These are phyloP conservation scores for Netelia virgata DNA, from an alignment of 2,888 invertebrate species.

Conservation along the genomic window DNA sequence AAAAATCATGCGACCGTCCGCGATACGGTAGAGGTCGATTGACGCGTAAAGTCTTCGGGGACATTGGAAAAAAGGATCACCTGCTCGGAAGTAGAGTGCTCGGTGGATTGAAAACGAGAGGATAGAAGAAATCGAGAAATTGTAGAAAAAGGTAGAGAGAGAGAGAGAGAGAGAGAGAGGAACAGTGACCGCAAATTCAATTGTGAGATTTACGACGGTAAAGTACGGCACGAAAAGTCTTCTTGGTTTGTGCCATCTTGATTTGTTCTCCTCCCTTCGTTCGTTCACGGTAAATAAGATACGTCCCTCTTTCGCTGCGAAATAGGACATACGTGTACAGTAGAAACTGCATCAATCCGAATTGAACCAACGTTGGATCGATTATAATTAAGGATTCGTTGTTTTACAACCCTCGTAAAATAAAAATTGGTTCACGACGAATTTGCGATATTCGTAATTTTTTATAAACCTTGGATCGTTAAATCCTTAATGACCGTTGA, in stretches of 20 bases:
- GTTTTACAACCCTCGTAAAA: too few species aligned
- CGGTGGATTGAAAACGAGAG: slow-evolving; percentile 13
- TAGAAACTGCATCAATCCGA: too few species aligned
- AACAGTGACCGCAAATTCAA: slow-evolving; percentile 70
- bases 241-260: slow-evolving; percentile 6
- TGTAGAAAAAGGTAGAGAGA: not conserved
- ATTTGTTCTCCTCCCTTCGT: slow-evolving; percentile 33
- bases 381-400: too few species aligned
- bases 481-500: not conserved
- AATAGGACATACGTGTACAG: slow-evolving; percentile 30
- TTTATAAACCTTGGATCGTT: too few species aligned
- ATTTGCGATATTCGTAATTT: too few species aligned
- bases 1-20: slow-evolving; percentile 70
- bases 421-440: too few species aligned
- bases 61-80: slow-evolving; percentile 36
- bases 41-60: slow-evolving; percentile 37
- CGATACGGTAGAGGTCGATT: slow-evolving; percentile 26
- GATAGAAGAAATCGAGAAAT: slow-evolving; percentile 47
- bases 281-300: slow-evolving; percentile 52
- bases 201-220: slow-evolving; percentile 74
- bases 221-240: slow-evolving; percentile 36
- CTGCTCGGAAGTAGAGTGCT: slow-evolving; percentile 23
- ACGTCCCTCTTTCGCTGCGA: slow-evolving; percentile 38
- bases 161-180: slow-evolving; percentile 35
- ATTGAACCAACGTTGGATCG: too few species aligned